These are phyloP conservation scores for Lycaena phlaeas DNA, from an alignment of 2,888 invertebrate species.

Conservation along the genomic window DNA sequence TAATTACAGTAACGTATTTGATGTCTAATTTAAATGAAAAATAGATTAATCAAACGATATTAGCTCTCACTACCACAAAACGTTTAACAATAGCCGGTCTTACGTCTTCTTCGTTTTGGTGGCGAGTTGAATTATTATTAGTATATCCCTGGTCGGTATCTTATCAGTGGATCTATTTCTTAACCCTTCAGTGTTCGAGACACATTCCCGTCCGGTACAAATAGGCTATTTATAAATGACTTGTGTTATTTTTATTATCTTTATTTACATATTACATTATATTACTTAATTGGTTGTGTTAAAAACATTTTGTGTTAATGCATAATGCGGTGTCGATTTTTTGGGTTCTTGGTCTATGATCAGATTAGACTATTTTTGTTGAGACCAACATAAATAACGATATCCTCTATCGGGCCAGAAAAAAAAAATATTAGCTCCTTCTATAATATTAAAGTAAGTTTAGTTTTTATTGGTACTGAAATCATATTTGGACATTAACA, in stretches of 20 bases:
- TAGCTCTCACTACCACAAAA: slow-evolving; percentile 54
- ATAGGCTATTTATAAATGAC: slow-evolving; percentile 5
- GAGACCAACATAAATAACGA: too few species aligned
- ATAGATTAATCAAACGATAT: slow-evolving; percentile 64
- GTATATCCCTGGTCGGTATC: slow-evolving; percentile 45
- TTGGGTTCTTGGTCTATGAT: too few species aligned
- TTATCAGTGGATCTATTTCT: slow-evolving; percentile 60
- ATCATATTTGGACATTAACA: too few species aligned
- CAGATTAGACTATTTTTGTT: too few species aligned
- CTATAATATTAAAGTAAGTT: too few species aligned
- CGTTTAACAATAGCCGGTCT: slow-evolving; percentile 59
- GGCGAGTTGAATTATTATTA: slow-evolving; percentile 56
- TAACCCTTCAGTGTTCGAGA: slow-evolving; percentile 63
- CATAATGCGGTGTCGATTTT: neutral
- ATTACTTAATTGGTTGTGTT: neutral
- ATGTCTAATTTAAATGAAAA: slow-evolving; percentile 59
- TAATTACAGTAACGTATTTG: slow-evolving; percentile 53
- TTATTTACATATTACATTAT: neutral
- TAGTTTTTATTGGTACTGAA: too few species aligned
- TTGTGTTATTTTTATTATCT: slow-evolving; percentile 3
- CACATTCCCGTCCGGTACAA: slow-evolving; percentile 39
- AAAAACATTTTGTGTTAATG: neutral
- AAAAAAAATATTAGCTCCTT: too few species aligned
- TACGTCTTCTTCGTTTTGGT: slow-evolving; percentile 50
- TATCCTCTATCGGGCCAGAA: too few species aligned